Evolutionary conservation across 2,113 vertebrate species (phyloP).

Genomic region (Telmatochromis brichardi): DNA sequence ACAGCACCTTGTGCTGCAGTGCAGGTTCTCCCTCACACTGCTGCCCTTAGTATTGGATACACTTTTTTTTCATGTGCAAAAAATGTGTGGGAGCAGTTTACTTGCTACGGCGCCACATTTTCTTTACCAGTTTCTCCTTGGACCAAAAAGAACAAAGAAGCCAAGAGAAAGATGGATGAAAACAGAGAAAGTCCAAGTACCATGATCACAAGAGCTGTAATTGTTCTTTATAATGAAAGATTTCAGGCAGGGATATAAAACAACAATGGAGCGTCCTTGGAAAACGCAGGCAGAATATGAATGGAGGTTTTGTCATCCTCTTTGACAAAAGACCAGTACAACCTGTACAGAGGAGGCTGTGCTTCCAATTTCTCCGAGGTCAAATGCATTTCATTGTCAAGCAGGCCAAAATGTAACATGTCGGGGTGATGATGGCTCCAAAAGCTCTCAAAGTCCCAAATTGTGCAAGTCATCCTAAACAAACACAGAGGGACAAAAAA

Average conservation of each 20-base stretch:
- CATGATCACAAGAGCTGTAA: neutral
- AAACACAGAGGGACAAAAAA: neutral
- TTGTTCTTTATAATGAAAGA: constrained; percentile 36
- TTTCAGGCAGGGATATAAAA: constrained; percentile 8
- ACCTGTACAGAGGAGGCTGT: constrained; percentile 20
- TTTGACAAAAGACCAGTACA: constrained; percentile 41
- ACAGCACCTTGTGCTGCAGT: neutral
- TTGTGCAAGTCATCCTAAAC: neutral
- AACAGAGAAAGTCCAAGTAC: constrained; percentile 1
- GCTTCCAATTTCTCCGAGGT: constrained; percentile 25
- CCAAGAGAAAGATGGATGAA: neutral
- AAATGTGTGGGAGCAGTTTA: neutral
- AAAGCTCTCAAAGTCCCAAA: neutral
- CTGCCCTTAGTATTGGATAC: neutral
- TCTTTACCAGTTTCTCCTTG: neutral
- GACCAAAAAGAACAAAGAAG: neutral
- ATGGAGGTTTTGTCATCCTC: constrained; percentile 35
- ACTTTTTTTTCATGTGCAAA: neutral
- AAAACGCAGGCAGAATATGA: constrained; percentile 22
- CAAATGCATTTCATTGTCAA: constrained; percentile 17
- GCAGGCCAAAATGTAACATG: neutral
- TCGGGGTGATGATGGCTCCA: neutral
- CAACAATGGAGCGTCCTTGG: constrained; percentile 47
- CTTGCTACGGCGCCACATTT: neutral
- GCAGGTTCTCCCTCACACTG: neutral